Evolutionary conservation across 2,888 invertebrate species (phyloP).

Genomic region (Eucriotettix oculatus): DNA sequence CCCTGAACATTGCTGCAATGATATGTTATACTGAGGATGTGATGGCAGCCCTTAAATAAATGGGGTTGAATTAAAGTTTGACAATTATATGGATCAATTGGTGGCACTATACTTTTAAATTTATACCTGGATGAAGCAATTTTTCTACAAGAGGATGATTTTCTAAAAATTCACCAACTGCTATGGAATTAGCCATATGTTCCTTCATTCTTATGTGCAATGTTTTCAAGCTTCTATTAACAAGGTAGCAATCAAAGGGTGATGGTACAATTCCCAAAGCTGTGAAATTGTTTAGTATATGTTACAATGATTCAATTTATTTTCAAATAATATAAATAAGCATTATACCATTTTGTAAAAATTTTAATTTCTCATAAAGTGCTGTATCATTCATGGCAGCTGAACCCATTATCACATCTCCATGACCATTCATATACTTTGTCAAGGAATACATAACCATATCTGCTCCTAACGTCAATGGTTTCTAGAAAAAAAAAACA

Average conservation of each 20-base stretch:
- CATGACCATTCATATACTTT: slow-evolving; percentile 97
- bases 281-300: slow-evolving; percentile 22
- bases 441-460: slow-evolving; percentile 82
- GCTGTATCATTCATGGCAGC: slow-evolving; percentile 56
- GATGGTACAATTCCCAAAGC: slow-evolving; percentile 88
- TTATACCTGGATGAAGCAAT: slow-evolving; percentile 68
- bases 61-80: not conserved
- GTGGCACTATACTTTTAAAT: too few relatives aligned
- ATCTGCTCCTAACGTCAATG: slow-evolving; percentile 81
- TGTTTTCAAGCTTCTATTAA: slow-evolving; percentile 87
- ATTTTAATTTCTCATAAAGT: slow-evolving; percentile 54
- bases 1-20: slow-evolving; percentile 64
- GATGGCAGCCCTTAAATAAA: slow-evolving; percentile 45
- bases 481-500: slow-evolving; percentile 38
- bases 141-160: slow-evolving; percentile 59
- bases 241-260: slow-evolving; percentile 89
- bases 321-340: not conserved
- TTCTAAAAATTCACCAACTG: slow-evolving; percentile 67
- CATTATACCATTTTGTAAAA: slow-evolving; percentile 81
- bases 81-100: not conserved
- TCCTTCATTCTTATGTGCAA: slow-evolving; percentile 80
- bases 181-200: slow-evolving; percentile 62
- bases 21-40: slow-evolving; percentile 72
- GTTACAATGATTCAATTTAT: not conserved
- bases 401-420: slow-evolving; percentile 94